These are phyloP conservation scores for Eupeodes luniger DNA, from an alignment of 2,888 invertebrate genomes.

Conservation along the genomic window DNA sequence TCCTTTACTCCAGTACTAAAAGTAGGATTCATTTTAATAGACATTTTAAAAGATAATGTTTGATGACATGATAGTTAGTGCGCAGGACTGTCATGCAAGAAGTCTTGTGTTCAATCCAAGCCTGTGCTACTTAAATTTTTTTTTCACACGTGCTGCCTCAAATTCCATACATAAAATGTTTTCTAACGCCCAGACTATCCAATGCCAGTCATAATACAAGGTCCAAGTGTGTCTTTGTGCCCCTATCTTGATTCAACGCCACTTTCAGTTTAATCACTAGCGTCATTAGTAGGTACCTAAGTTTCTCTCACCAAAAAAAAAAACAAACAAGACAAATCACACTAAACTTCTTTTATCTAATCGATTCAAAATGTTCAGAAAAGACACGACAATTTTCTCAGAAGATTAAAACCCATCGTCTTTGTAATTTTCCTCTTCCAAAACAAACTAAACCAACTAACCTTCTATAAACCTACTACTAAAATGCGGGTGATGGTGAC, in stretches of 20 bases:
- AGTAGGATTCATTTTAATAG: no score
- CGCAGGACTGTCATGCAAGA: no score
- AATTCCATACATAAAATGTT: no score
- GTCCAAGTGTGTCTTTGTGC: constrained; percentile 17
- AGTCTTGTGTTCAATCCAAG: no score
- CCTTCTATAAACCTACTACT: neutral
- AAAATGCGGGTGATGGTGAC: constrained; percentile 71
- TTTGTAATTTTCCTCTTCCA: neutral
- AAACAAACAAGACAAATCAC: constrained; percentile 14
- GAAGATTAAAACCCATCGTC: constrained; percentile 22
- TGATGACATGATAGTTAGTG: no score
- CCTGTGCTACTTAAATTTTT: no score
- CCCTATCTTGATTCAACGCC: neutral
- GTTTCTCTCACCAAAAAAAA: neutral
- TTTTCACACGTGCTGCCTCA: no score
- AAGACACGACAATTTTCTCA: constrained; percentile 38
- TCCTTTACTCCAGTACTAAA: no score
- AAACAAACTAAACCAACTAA: neutral
- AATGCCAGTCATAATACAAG: neutral
- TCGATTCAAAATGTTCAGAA: constrained; percentile 38
- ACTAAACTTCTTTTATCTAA: constrained; percentile 22
- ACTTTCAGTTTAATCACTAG: constrained; percentile 13
- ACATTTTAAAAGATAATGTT: no score
- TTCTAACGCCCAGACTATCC: neutral
- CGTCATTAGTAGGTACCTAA: constrained; percentile 21